Evolutionary conservation across 1,140 invertebrate genomes (phyloP).

Genomic region (Elysia chlorotica): DNA sequence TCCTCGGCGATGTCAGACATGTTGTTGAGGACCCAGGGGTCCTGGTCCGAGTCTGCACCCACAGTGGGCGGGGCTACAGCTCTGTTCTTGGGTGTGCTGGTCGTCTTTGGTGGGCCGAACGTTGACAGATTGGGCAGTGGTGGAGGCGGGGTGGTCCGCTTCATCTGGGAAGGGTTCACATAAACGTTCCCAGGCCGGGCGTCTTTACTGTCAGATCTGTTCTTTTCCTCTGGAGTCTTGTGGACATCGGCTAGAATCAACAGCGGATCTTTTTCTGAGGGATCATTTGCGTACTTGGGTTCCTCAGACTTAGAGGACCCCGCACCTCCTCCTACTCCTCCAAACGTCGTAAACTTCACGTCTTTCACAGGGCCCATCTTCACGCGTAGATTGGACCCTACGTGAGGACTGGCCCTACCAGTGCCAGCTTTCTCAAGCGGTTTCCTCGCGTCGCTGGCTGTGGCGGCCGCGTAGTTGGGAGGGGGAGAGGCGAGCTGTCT

Average conservation of each 20-base stretch:
- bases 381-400: slow-evolving; percentile 3
- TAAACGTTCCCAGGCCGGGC: slow-evolving; percentile 14
- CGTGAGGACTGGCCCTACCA: no score
- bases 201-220: not conserved
- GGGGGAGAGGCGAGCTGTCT: no score
- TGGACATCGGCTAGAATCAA: slow-evolving; percentile 25
- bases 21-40: no score
- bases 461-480: no score
- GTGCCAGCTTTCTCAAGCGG: no score
- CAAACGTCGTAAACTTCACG: not conserved
- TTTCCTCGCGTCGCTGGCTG: no score
- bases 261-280: slow-evolving; percentile 7
- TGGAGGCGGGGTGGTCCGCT: no score
- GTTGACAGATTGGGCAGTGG: no score
- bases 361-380: not conserved
- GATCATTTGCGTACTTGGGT: slow-evolving; percentile 17
- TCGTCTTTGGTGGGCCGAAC: not conserved
- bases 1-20: slow-evolving; percentile 31
- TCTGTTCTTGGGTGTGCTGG: slow-evolving; percentile 2
- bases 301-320: no score
- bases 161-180: slow-evolving; percentile 2
- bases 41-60: no score
- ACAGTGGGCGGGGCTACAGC: not conserved
- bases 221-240: slow-evolving; percentile 7
- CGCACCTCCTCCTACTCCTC: not conserved